A percentile compares a stretch with the other conserved stretches of the same genome.
Conservation (phyloP, 2,888 invertebrate species). For the Eupsilia transversa region DNA sequence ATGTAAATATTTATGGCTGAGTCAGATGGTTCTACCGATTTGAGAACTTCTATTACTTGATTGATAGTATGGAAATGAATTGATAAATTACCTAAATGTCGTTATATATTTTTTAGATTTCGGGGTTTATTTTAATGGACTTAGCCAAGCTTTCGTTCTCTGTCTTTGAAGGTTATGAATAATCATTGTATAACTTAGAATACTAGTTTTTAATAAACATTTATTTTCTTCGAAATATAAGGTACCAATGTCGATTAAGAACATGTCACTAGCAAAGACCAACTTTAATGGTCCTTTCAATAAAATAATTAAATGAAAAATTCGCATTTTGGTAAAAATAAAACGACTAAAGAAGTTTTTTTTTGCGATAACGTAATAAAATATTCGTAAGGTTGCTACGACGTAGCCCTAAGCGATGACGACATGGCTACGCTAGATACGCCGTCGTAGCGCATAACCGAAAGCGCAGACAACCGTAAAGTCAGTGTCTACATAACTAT, state of each 20-base stretch:
- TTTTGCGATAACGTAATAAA: no score
- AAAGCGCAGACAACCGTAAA: neutral
- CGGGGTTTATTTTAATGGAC: neutral
- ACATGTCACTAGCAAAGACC: slow-evolving; percentile 31
- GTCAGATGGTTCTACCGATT: no score
- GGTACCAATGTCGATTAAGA: slow-evolving; percentile 24
- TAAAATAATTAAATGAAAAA: neutral
- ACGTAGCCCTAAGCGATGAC: slow-evolving; percentile 20
- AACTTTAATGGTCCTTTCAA: slow-evolving; percentile 24
- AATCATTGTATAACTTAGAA: neutral
- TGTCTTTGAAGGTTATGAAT: neutral
- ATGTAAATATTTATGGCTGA: neutral
- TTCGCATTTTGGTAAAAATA: neutral
- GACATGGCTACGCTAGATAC: slow-evolving; percentile 29
- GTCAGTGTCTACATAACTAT: neutral
- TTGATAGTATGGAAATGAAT: no score
- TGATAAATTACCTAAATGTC: no score
- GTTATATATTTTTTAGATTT: neutral
- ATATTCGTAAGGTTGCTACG: slow-evolving; percentile 32
- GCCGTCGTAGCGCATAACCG: slow-evolving; percentile 8
- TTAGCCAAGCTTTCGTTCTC: neutral
- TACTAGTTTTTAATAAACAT: neutral
- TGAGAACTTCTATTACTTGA: no score
- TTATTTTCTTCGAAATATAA: slow-evolving; percentile 13
- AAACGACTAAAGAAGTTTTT: neutral